Evolutionary conservation across 2,113 vertebrate genomes (phyloP).

Genomic region (Brachirus orientalis): DNA sequence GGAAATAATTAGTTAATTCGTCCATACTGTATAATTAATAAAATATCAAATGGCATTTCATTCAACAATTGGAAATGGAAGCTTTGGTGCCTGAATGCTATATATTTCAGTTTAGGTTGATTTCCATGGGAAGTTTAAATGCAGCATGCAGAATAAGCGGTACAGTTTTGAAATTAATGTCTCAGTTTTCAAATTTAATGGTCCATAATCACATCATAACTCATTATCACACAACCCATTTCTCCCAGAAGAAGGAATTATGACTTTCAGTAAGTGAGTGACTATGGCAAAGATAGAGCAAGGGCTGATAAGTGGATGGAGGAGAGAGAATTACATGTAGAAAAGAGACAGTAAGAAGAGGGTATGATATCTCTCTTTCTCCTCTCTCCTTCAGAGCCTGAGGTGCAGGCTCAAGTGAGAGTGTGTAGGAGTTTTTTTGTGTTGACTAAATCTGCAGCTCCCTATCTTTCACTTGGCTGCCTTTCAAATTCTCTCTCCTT

Average conservation of each 20-base stretch:
- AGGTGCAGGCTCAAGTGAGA: slow-evolving; percentile 51
- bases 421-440: slow-evolving; percentile 65
- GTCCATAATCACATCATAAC: slow-evolving; percentile 14
- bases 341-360: slow-evolving; percentile 16
- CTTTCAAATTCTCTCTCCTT: slow-evolving; percentile 29
- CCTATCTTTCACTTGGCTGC: slow-evolving; percentile 49
- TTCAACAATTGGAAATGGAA: background rate
- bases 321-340: slow-evolving; percentile 12
- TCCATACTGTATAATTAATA: slow-evolving; percentile 1
- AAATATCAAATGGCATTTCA: background rate
- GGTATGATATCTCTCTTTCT: slow-evolving; percentile 30
- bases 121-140: background rate
- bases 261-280: slow-evolving; percentile 5
- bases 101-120: background rate
- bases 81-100: background rate
- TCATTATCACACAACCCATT: slow-evolving; percentile 11
- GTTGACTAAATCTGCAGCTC: slow-evolving; percentile 58
- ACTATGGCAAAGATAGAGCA: background rate
- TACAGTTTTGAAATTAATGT: slow-evolving; percentile 14
- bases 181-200: slow-evolving; percentile 16
- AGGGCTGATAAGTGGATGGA: background rate
- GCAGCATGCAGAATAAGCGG: no score
- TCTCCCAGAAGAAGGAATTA: slow-evolving; percentile 1
- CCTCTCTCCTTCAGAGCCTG: slow-evolving; percentile 44
- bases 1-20: slow-evolving; percentile 3